A percentile compares a stretch with the other conserved stretches of the same genome.
phyloP scores from a whole-genome alignment of 2,888 invertebrate genomes.

The Actias luna region DNA sequence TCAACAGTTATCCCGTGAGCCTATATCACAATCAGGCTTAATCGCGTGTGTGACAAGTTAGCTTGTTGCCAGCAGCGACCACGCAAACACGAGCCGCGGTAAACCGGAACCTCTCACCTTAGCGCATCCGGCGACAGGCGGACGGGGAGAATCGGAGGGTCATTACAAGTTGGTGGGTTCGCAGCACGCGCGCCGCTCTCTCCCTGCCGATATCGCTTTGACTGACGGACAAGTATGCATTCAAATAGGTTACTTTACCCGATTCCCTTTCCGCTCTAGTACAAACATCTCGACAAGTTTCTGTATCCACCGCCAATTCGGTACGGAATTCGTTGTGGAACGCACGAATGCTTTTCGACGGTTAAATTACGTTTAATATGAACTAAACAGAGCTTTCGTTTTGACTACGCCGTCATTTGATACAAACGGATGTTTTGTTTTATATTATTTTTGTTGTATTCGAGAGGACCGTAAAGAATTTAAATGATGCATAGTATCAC shows the following conservation, averaged over 20 bases:
- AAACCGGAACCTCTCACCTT: conserved; percentile 28
- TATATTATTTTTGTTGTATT: not conserved
- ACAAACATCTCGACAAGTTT: conserved; percentile 66
- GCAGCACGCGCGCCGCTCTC: conserved; percentile 64
- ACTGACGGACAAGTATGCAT: conserved; percentile 89
- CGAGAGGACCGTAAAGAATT: too few species aligned
- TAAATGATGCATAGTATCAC: too few species aligned
- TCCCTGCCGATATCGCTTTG: conserved; percentile 82
- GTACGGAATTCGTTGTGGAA: conserved; percentile 79
- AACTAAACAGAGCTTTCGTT: conserved; percentile 71
- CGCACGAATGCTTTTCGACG: conserved; percentile 75
- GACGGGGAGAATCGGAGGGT: conserved; percentile 40
- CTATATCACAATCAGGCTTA: conserved; percentile 81
- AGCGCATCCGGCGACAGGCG: conserved; percentile 11
- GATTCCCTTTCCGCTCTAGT: conserved; percentile 53
- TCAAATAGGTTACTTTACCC: conserved; percentile 87
- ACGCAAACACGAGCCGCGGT: conserved; percentile 37
- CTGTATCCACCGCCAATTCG: conserved; percentile 74
- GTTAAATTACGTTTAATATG: conserved; percentile 80
- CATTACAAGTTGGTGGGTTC: conserved; percentile 43
- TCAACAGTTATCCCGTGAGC: conserved; percentile 80
- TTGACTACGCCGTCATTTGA: conserved; percentile 39
- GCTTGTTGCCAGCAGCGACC: conserved; percentile 66
- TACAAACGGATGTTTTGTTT: not conserved
- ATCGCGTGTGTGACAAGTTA: conserved; percentile 81